Base-by-base conservation (phyloP, 2,797 vertebrate genomes). In the Channa striata region DNA sequence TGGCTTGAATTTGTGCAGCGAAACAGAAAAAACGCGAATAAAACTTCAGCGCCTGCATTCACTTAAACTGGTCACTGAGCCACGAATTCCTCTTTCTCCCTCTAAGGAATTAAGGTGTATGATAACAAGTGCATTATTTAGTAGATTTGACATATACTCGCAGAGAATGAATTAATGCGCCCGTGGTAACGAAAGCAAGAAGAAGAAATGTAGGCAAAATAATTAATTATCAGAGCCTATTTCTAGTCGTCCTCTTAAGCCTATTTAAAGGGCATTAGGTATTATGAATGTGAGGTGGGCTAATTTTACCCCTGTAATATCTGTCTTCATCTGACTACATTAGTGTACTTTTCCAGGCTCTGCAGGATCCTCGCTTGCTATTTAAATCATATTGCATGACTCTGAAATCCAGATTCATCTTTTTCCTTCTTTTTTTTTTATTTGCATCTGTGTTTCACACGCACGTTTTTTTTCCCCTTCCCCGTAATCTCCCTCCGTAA, bases 181-280 rank as follows among this genome's bases (percentile, higher is more conserved):
- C 87, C 5, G 77, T 92, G 78, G 92, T 91, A 93, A 92, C 75
- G 74, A 87, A 92, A 90, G 89, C 87, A 89, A 83, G 80, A 46
- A 67, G 81, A 74, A 62, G 72, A 81, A 77, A 88, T 84, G 84
- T 78, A 87, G 76, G 84, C 83, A 82, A 87, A 90, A 87, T 87
- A 86, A 92, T 92, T 93, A 78, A 93, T 93, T 90, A 88, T 85
- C 80, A 44, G 52, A 76, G 87, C 86, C 92, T 94, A 93, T 94
- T 94, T 93, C 93, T 49, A 94, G 90, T 91, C 84, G 74, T 93
- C 91, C 70, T 94, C 90, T 93, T 90, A 93, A 88, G 85, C 84
- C 93, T 95, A 94, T 95, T 95, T 94, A 91, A 93, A 93, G 93
- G 87, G 83, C 86, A 87, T 92, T 92, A 93, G 90, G 92, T 92